Base-by-base conservation (phyloP, 1,140 invertebrate genomes). In the Drosophila pectinifera region DNA sequence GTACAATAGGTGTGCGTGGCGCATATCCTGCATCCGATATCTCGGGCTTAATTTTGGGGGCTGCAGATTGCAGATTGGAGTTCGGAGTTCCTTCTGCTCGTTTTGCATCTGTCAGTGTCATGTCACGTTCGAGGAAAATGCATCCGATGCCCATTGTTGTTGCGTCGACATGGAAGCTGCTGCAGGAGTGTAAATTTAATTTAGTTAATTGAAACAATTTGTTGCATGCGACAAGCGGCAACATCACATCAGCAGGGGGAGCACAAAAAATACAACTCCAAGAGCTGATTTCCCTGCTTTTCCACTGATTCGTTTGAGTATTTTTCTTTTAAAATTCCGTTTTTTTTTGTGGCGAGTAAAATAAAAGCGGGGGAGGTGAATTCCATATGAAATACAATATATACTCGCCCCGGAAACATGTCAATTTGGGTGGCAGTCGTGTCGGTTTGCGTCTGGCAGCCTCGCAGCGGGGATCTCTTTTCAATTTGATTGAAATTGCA, bases 131-230 rank as follows among this genome's bases (percentile, higher is more conserved):
- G 73, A 73, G 79, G 59, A 69, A 88, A 88, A 88, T 88, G 83
- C 80, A 89, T 88, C 80, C 83, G 77, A 78, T 84, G 46, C 63
- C 67, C 63, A 70, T 65, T 73, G 65, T 41, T 80, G 55, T 41
- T 64, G 46, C 65, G 70, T 45, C 64, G 49, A 69, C 48, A 48
- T 73, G 78, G 81, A 82, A 74, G 83, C 83, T 88, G 78, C 83
- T 88, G 82, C 82, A 82, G 79, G 84, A 88, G 84, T 91, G 88
- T 90, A 88, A 91, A 91, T 91, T 91, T 91, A 91, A 91, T 91
- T 91, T 91, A 91, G 88, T 91, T 91, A 91, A 91, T 91, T 91
- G 88, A 91, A 91, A 91, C 88, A 91, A 91, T 91, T 91, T 91
- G 88, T 91, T 91, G 88, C 88, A 91, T 82, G 76, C 79, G 80